Conservation (phyloP, 2,113 vertebrate species). For the Daboia siamensis region DNA sequence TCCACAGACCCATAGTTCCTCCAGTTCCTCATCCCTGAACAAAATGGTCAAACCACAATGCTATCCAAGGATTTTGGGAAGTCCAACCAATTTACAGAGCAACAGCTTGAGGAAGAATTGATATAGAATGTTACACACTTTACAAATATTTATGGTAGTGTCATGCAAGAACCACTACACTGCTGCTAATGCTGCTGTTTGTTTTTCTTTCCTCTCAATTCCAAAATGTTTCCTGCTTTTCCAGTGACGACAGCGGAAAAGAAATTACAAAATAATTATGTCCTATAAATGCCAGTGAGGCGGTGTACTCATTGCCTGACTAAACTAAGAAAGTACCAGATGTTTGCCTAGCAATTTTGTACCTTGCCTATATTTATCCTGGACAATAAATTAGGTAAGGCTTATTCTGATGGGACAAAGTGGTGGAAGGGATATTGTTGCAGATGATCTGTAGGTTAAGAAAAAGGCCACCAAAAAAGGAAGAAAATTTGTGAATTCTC, state of each 20-base stretch:
- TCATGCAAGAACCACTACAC: not conserved
- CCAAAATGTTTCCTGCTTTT: not conserved
- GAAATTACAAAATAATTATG: conserved; percentile 1
- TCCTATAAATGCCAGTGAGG: not conserved
- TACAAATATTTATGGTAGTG: not conserved
- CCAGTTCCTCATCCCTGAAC: not conserved
- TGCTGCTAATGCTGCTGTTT: not conserved
- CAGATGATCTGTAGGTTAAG: not conserved
- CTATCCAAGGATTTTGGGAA: not conserved
- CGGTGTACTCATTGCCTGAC: conserved; percentile 5
- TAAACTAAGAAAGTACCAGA: conserved; percentile 4
- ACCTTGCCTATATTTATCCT: conserved; percentile 16
- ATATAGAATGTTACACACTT: not conserved
- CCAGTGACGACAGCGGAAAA: conserved; percentile 14
- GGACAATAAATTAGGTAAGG: not conserved
- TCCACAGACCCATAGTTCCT: not conserved
- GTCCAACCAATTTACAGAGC: not conserved
- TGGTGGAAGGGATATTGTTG: not conserved
- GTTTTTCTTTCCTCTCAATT: not conserved
- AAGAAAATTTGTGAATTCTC: not conserved
- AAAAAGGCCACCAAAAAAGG: not conserved
- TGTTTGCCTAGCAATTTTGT: conserved; percentile 27
- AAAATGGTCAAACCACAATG: not conserved
- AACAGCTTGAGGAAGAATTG: not conserved
- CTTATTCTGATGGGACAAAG: not conserved